Evolutionary conservation across 1,140 invertebrate genomes (phyloP).

Genomic region (Caerostris darwini): DNA sequence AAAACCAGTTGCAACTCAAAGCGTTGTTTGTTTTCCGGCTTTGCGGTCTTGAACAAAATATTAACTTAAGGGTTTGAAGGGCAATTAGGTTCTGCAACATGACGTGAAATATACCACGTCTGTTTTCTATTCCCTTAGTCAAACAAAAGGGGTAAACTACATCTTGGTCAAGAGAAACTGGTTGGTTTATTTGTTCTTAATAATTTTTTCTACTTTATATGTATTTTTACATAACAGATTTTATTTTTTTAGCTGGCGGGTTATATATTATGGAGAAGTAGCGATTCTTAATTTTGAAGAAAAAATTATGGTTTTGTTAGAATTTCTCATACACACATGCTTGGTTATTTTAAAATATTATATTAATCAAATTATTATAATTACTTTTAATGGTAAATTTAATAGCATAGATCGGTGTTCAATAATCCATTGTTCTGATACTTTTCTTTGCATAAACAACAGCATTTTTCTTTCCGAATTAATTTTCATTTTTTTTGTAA

Average conservation of each 20-base stretch:
- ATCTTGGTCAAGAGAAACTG: background rate
- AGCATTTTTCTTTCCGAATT: background rate
- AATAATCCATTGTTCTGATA: no score
- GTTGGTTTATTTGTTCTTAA: background rate
- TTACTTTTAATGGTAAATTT: no score
- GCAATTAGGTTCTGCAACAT: slow-evolving; percentile 41
- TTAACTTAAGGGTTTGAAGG: slow-evolving; percentile 22
- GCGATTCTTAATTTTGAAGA: slow-evolving; percentile 2
- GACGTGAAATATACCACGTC: background rate
- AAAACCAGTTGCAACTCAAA: slow-evolving; percentile 3
- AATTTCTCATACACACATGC: no score
- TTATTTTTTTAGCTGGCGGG: background rate
- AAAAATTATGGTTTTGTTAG: background rate
- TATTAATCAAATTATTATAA: no score
- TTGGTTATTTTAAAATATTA: no score
- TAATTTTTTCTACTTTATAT: no score
- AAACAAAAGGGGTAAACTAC: slow-evolving; percentile 22
- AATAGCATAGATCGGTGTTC: no score
- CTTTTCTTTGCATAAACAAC: background rate
- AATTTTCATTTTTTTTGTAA: background rate
- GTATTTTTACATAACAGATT: background rate
- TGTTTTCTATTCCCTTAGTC: slow-evolving; percentile 6
- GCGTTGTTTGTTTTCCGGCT: slow-evolving; percentile 15
- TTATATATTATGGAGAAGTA: slow-evolving; percentile 38
- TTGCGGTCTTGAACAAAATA: background rate